Evolutionary conservation across 2,888 invertebrate genomes (phyloP).

Genomic region (Catotricha subobsoleta): DNA sequence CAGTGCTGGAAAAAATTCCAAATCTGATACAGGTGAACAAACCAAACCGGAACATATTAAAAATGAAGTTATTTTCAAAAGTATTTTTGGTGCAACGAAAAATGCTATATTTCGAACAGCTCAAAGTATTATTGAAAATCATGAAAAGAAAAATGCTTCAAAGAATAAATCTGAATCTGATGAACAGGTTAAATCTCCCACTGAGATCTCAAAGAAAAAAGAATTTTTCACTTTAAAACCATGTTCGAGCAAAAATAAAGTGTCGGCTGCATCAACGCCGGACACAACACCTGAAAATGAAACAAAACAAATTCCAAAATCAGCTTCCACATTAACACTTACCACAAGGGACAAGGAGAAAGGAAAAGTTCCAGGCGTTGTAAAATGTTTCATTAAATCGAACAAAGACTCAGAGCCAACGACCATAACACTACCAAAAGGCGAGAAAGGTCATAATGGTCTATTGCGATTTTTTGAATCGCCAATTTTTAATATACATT

Average conservation of each 20-base stretch:
- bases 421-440: slow-evolving; percentile 10
- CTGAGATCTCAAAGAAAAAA: slow-evolving; percentile 27
- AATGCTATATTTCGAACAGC: slow-evolving; percentile 31
- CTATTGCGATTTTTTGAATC: slow-evolving; percentile 74
- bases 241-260: slow-evolving; percentile 23
- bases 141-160: slow-evolving; percentile 29
- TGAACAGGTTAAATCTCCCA: slow-evolving; percentile 21
- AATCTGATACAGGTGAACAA: slow-evolving; percentile 9
- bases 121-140: slow-evolving; percentile 31
- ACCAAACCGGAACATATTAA: slow-evolving; percentile 17
- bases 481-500: slow-evolving; percentile 93
- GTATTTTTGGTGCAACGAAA: slow-evolving; percentile 28
- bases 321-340: slow-evolving; percentile 18
- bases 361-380: slow-evolving; percentile 23
- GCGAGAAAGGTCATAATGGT: slow-evolving; percentile 27
- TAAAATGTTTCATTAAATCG: slow-evolving; percentile 24
- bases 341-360: slow-evolving; percentile 6
- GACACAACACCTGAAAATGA: slow-evolving; percentile 9
- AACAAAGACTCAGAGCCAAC: slow-evolving; percentile 17
- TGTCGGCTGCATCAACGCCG: slow-evolving; percentile 13
- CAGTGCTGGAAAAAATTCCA: not conserved
- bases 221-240: slow-evolving; percentile 26
- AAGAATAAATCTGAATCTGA: slow-evolving; percentile 13
- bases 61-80: slow-evolving; percentile 29
- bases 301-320: slow-evolving; percentile 17